Conservation (phyloP, 2,888 invertebrate genomes). For the Bursaphelenchus okinawaensis region DNA sequence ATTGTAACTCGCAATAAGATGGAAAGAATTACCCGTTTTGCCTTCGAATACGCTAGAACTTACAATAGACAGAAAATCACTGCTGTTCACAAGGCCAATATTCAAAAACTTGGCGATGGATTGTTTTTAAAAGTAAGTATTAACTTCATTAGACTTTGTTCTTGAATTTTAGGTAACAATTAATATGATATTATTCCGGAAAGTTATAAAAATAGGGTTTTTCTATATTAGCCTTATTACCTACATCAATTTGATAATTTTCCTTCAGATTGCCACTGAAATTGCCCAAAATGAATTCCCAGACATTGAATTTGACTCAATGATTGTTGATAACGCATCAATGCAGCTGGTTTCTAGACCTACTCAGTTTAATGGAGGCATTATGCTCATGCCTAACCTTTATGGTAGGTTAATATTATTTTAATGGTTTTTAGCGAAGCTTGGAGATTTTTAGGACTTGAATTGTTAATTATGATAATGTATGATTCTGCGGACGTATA, state of each 20-base stretch:
- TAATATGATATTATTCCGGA: neutral
- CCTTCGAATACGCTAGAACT: constrained; percentile 82
- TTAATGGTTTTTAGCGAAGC: neutral
- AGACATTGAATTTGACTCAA: constrained; percentile 74
- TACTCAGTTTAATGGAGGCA: constrained; percentile 80
- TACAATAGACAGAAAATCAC: constrained; percentile 89
- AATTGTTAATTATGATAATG: too few species aligned
- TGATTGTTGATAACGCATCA: constrained; percentile 92
- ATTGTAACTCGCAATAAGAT: constrained; percentile 81
- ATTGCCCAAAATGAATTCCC: constrained; percentile 77
- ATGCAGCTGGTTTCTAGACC: constrained; percentile 63
- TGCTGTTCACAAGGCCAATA: constrained; percentile 76
- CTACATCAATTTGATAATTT: neutral
- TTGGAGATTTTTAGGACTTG: too few species aligned
- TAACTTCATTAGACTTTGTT: too few species aligned
- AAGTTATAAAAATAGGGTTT: neutral
- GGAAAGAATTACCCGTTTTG: constrained; percentile 83
- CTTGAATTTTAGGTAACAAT: neutral
- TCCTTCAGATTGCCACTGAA: constrained; percentile 68
- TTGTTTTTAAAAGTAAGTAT: constrained; percentile 79
- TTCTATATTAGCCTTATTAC: neutral
- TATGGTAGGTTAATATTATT: constrained; percentile 67
- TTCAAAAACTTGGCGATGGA: constrained; percentile 80
- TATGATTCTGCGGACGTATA: neutral
- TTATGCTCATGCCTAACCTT: constrained; percentile 92